A percentile compares a stretch with the other conserved stretches of the same genome.
phyloP scores from a whole-genome alignment of 2,888 invertebrate species.

The Melanchra persicariae region DNA sequence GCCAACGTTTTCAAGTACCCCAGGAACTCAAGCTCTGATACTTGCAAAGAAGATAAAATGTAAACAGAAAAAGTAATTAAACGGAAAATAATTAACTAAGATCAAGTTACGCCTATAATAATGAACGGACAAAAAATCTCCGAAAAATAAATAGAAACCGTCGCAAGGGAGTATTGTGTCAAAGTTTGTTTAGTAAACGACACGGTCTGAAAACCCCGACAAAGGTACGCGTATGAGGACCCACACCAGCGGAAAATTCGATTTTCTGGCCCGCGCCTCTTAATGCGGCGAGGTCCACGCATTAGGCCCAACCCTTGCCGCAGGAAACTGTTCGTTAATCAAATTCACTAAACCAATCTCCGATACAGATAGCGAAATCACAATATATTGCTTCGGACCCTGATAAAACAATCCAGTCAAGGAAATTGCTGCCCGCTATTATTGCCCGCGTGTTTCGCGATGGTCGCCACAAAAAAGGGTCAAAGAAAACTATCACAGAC shows the following conservation, averaged over 20 bases:
- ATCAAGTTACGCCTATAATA: not conserved
- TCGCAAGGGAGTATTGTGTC: constrained; percentile 62
- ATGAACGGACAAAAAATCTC: constrained; percentile 29
- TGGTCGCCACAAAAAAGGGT: constrained; percentile 47
- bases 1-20: constrained; percentile 73
- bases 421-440: constrained; percentile 64
- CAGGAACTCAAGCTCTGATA: constrained; percentile 67
- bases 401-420: constrained; percentile 78
- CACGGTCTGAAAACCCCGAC: constrained; percentile 83
- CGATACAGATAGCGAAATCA: constrained; percentile 83
- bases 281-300: constrained; percentile 80
- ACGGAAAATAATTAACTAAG: constrained; percentile 36
- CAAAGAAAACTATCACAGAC: constrained; percentile 36
- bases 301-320: constrained; percentile 85
- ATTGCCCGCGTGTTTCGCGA: constrained; percentile 53
- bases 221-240: constrained; percentile 75
- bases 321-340: constrained; percentile 84
- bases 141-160: constrained; percentile 50
- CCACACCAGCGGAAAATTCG: constrained; percentile 87
- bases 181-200: constrained; percentile 78
- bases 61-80: constrained; percentile 59
- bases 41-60: constrained; percentile 47
- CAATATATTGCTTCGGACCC: constrained; percentile 79
- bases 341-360: constrained; percentile 87
- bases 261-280: constrained; percentile 86